Evolutionary conservation across 1,140 invertebrate genomes (phyloP), one percentile per base, ranked within the genome.

Genomic region (Probaryconus sp.): DNA sequence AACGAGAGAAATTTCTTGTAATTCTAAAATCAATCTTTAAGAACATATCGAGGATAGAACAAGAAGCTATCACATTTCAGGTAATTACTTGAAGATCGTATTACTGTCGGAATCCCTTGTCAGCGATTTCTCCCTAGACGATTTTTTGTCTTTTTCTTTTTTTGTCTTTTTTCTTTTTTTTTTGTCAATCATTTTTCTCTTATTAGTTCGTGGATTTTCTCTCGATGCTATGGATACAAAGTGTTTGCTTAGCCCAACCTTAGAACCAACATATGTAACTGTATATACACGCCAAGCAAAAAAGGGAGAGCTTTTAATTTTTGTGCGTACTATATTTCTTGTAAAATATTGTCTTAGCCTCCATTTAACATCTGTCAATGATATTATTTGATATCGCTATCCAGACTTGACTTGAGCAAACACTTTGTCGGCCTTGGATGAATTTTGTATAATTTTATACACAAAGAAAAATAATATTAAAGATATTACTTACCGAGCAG

Each of bases 41-140:
- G 83, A 94, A 95, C 79, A 93, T 94, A 89, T 92, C 92, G 16
- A 90, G 91, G 76, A 90, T 96, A 28, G 94, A 95, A 78, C 88
- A 92, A 40, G 95, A 97, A 76, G 96, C 96, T 26, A 96, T 98
- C 67, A 92, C 94, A 38, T 97, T 97, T 86, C 95, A 96, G 91
- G 95, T 96, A 88, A 90, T 80, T 79, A 38, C 47, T 65, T 60
- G 18, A 6, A 60, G 43, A 58, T 53, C 24, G 14, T 6, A 21
- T 72, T 60, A 64, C 18, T 5, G 9, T 24, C 11, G 24, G 48
- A 48, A 38, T 48, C 21, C 17, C n/a, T 28, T 18, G n/a, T 2
- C 45, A 31, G 7, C 21, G 7, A 24, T 24, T 24, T 3, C 3
- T 24, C 3, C 7, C 21, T 3, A 4, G 40, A 6, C 10, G 20